Evolutionary conservation across 2,797 vertebrate species (phyloP), one percentile per base, ranked within the genome.

Genomic region (Sebastolobus alascanus): DNA sequence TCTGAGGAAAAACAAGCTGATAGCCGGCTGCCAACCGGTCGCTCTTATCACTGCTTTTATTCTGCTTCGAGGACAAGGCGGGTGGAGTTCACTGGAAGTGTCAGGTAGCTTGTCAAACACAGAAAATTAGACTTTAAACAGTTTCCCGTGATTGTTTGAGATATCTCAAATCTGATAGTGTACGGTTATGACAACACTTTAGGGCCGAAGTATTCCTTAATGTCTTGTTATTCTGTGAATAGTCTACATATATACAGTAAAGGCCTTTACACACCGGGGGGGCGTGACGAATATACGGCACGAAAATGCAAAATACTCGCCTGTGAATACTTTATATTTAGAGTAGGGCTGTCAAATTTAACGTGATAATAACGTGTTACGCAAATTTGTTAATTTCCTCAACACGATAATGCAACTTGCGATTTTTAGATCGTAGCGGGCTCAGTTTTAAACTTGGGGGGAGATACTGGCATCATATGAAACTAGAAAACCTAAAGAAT

Each of bases 1-100:
- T 70, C 46, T 25, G 67, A 69, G 80, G 72, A 46, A 87, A 80
- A 78, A 79, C 78, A 71, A 83, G 55, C 73, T 12, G 81, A 84
- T 77, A 75, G 84, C 68, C 46, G 18, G 8, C 66, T 63, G 68
- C 72, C 76, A 77, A 60, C 33, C 16, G 65, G 5, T 38, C 35
- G 4, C n/a, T 69, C 50, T 76, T 79, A 87, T 78, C 72, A 31
- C 9, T 12, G 64, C 18, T 70, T 78, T 60, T 22, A 72, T 61
- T 77, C 33, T 56, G 46, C 40, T 65, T 8, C 8, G 4, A 74
- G 52, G 65, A 59, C 8, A 11, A 72, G 68, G 70, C 25, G 73
- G 82, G 69, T 68, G 73, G 71, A 70, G 67, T 54, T 77, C 12
- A 25, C 12, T 4, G 4, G 2, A 66, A 65, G 74, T 75, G 58